Conservation (phyloP, 2,113 vertebrate genomes). For the Odontophorus gujanensis region DNA sequence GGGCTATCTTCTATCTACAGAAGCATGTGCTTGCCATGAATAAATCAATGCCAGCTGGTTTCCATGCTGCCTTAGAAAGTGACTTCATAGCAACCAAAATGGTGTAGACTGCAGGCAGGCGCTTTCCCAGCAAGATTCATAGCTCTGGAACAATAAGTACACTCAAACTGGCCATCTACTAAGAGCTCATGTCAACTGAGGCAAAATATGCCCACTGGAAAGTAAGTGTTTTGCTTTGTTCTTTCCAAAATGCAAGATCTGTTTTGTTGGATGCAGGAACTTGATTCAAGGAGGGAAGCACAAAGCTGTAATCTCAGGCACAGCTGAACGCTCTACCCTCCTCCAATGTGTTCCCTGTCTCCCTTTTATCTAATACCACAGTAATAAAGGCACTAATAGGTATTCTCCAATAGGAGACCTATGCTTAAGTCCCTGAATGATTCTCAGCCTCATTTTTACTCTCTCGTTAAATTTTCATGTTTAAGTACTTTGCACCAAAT, state of each 20-base stretch:
- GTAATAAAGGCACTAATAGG: neutral
- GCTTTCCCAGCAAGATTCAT: neutral
- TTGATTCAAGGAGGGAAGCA: neutral
- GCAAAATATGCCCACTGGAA: neutral
- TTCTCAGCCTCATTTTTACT: conserved; percentile 26
- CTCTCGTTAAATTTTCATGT: conserved; percentile 19
- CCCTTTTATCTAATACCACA: neutral
- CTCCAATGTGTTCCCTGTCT: neutral
- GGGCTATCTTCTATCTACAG: neutral
- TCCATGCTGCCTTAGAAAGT: neutral
- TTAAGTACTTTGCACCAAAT: conserved; percentile 19
- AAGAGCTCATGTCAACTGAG: neutral
- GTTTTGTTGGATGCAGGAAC: neutral
- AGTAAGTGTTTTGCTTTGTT: neutral
- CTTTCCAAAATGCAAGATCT: neutral
- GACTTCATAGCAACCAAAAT: neutral
- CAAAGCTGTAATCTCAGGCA: neutral
- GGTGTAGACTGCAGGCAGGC: neutral
- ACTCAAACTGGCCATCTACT: neutral
- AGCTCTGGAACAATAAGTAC: neutral
- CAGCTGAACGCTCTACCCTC: neutral
- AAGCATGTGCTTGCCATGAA: neutral
- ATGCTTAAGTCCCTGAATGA: neutral
- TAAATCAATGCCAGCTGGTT: neutral
- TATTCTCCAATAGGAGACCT: neutral